Percentiles rank a stretch among this genome's conserved stretches.
Evolutionary conservation across 1,140 invertebrate genomes (phyloP).

Genomic region (Zaprionus tsacasi): DNA sequence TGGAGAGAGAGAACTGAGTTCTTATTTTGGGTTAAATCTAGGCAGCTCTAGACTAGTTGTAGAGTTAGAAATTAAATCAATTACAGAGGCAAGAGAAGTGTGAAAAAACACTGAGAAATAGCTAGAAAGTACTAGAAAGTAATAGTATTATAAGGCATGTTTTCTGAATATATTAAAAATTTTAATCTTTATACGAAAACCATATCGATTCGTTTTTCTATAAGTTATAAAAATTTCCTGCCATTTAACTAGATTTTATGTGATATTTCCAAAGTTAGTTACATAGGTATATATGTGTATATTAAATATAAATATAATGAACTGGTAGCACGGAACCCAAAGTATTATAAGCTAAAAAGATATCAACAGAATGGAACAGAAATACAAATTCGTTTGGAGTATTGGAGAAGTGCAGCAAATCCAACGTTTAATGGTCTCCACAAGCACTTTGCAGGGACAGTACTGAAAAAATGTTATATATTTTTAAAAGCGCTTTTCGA

Average conservation of each 20-base stretch:
- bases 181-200: too few relatives aligned
- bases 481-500: background rate
- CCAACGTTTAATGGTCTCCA: conserved; percentile 91
- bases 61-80: background rate
- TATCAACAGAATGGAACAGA: conserved; percentile 64
- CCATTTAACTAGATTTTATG: too few relatives aligned
- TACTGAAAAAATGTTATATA: conserved; percentile 89
- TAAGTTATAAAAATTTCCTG: too few relatives aligned
- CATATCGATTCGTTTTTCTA: too few relatives aligned
- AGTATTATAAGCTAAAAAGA: conserved; percentile 44
- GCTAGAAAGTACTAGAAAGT: too few relatives aligned
- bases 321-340: conserved; percentile 56
- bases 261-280: conserved; percentile 46
- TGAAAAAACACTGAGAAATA: background rate
- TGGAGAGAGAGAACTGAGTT: background rate
- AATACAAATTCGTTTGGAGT: conserved; percentile 38
- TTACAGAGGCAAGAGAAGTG: background rate
- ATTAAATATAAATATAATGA: conserved; percentile 42
- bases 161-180: too few relatives aligned
- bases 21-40: background rate
- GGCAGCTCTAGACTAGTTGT: background rate
- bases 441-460: conserved; percentile 94
- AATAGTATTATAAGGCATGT: too few relatives aligned
- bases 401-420: background rate
- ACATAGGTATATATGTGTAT: conserved; percentile 38